Base-by-base conservation (phyloP, 2,113 vertebrate species). In the Mormyrus iriodes region DNA sequence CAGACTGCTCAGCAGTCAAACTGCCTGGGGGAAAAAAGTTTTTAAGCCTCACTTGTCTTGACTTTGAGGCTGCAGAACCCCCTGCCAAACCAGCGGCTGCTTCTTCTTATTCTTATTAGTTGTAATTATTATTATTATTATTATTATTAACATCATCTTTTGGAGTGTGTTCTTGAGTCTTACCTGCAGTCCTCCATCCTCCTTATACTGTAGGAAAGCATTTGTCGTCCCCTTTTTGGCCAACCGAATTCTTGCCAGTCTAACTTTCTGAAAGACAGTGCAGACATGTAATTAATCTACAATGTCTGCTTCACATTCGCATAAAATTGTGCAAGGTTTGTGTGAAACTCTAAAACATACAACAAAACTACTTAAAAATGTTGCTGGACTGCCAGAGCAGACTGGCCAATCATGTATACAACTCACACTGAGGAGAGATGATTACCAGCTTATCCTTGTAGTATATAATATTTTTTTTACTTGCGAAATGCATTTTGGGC, bases 171-270 rank as follows among this genome's bases (percentile, higher is more conserved):
- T 31, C 55, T 19, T n/a, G 88, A 89, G 86, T 92, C 94, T 94
- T 91, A 98, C 97, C 96, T 96, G 93, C 7, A 97, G 92, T 35
- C 94, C 94, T 69, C 95, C 94, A 7, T 96, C 96, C 89, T 97
- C 97, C 93, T 98, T 98, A 92, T 96, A 97, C 90, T 96, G 96
- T 89, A 98, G 95, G 95, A 97, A 98, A 88, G 97, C 97, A 0
- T 97, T 97, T 88, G 96, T 95, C 61, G 97, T 97, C 87, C 96
- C 96, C 89, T 96, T 97, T 93, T 97, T 98, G 4, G 97, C 96
- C 95, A 98, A 94, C 15, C 97, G 97, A 91, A 98, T 97, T 88
- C 97, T 96, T 90, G 97, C 96, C 91, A 97, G 93, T 61, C 97
- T 96, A 42, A 97, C 96, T 95, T 98, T 98, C 97, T 98, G 93